Evolutionary conservation across 2,113 vertebrate species (phyloP).

Genomic region (Salvelinus alpinus): DNA sequence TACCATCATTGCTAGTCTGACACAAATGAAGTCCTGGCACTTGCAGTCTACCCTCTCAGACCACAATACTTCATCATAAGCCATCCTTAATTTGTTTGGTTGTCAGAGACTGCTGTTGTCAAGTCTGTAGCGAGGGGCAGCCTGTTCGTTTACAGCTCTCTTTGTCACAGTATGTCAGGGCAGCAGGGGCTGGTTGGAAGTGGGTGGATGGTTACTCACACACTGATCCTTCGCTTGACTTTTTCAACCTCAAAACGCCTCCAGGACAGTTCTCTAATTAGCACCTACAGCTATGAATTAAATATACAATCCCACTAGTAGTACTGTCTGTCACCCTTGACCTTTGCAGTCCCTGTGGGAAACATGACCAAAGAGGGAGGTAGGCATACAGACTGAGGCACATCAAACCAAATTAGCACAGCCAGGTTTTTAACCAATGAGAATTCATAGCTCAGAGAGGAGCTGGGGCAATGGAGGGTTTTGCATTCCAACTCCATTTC

Average conservation of each 20-base stretch:
- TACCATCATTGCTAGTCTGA: slow-evolving; percentile 71
- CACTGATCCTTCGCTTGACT: slow-evolving; percentile 36
- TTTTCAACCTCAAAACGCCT: slow-evolving; percentile 30
- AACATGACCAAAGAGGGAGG: slow-evolving; percentile 9
- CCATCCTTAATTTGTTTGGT: slow-evolving; percentile 70
- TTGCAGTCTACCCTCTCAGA: slow-evolving; percentile 68
- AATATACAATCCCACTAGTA: slow-evolving; percentile 35
- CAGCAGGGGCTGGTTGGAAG: slow-evolving; percentile 39
- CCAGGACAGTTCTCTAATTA: slow-evolving; percentile 29
- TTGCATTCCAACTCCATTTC: slow-evolving; percentile 4
- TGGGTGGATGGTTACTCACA: slow-evolving; percentile 39
- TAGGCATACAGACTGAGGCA: not conserved
- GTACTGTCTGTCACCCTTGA: slow-evolving; percentile 14
- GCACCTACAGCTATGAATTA: slow-evolving; percentile 40
- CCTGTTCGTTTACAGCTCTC: slow-evolving; percentile 49
- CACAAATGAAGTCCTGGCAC: slow-evolving; percentile 74
- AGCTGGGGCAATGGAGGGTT: not conserved
- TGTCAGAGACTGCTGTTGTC: slow-evolving; percentile 65
- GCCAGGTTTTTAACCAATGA: slow-evolving; percentile 8
- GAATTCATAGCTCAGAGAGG: slow-evolving; percentile 2
- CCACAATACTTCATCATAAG: slow-evolving; percentile 74
- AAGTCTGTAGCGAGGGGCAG: slow-evolving; percentile 33
- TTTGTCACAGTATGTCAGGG: slow-evolving; percentile 63
- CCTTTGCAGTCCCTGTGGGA: slow-evolving; percentile 7
- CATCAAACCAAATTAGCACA: slow-evolving; percentile 21